A percentile compares a stretch with the other conserved stretches of the same genome.
Conservation (phyloP, 2,888 invertebrate species). For the Azorinus chamasolen region DNA sequence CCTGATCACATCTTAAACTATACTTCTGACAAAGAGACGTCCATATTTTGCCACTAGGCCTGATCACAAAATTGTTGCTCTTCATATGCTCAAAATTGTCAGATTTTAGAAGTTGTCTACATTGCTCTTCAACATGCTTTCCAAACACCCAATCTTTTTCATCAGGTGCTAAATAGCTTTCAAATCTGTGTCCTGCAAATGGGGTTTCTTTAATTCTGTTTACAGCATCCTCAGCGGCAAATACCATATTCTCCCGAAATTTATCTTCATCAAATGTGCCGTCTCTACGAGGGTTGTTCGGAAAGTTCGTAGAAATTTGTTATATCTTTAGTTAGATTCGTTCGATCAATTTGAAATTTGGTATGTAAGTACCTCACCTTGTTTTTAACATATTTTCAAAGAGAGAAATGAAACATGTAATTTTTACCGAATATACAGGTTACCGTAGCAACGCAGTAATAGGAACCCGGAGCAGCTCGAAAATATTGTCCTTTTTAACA, state of each 20-base stretch:
- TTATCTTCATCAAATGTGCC: constrained; percentile 28
- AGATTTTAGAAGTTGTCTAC: constrained; percentile 10
- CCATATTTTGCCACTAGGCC: constrained; percentile 24
- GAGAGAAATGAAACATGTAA: no score
- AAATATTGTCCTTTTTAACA: no score
- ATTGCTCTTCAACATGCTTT: not conserved
- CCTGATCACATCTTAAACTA: constrained; percentile 13
- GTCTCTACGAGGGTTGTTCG: not conserved
- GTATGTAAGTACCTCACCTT: no score
- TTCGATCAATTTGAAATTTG: no score
- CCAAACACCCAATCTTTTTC: constrained; percentile 28
- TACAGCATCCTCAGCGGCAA: constrained; percentile 25
- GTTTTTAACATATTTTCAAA: no score
- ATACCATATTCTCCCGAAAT: constrained; percentile 27
- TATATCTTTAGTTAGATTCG: no score
- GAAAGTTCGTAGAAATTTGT: no score
- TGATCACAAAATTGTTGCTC: constrained; percentile 28
- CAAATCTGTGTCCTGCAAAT: constrained; percentile 20
- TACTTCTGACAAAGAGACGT: constrained; percentile 1
- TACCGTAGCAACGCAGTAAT: no score
- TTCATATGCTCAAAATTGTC: constrained; percentile 24
- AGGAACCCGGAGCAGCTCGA: no score
- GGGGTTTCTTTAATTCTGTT: constrained; percentile 24
- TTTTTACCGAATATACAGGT: no score
- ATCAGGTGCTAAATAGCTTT: constrained; percentile 7